Percentiles rank a stretch among this genome's conserved stretches.
Evolutionary conservation across 2,113 vertebrate species (phyloP).

Genomic region (Malurus elegans): DNA sequence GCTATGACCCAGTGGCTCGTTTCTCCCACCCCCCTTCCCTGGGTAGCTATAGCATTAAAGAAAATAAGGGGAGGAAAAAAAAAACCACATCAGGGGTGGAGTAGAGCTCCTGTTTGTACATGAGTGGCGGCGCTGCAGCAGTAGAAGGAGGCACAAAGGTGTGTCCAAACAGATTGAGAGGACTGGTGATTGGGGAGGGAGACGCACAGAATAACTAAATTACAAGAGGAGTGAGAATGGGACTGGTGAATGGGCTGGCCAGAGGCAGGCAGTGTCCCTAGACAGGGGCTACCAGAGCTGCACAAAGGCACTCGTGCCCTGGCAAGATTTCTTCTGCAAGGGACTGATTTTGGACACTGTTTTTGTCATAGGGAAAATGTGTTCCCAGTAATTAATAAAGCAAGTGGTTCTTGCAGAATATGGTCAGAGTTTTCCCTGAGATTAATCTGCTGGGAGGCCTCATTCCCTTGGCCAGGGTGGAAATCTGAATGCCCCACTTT

Average conservation of each 20-base stretch:
- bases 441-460: too few relatives aligned
- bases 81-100: rapidly evolving
- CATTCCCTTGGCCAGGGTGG: too few relatives aligned
- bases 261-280: background rate
- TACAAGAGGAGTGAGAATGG: background rate
- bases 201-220: background rate
- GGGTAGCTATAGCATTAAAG: background rate
- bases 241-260: background rate
- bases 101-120: background rate
- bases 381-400: background rate
- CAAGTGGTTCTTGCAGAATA: background rate
- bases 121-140: background rate
- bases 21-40: background rate
- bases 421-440: background rate
- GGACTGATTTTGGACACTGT: background rate
- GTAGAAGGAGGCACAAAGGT: background rate
- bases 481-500: too few relatives aligned
- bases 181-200: background rate
- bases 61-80: background rate
- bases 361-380: background rate
- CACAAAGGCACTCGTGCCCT: background rate
- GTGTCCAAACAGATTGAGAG: background rate
- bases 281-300: background rate
- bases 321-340: background rate
- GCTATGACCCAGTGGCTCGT: background rate